Percentiles rank a stretch among this genome's conserved stretches.
These are phyloP conservation scores for Andrena praecox DNA, from an alignment of 2,888 invertebrate species.

Conservation along the genomic window DNA sequence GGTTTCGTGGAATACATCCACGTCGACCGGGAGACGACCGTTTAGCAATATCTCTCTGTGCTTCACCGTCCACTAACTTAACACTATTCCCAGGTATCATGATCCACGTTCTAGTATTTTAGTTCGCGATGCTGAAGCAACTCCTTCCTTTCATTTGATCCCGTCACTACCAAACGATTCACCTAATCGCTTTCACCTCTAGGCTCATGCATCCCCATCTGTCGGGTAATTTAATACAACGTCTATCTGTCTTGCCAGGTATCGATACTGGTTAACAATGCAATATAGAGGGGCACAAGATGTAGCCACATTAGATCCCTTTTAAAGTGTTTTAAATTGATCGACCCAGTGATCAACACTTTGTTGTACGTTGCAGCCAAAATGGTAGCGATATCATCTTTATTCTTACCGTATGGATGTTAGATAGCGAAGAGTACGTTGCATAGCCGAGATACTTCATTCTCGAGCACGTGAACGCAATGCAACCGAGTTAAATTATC, in stretches of 20 bases:
- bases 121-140: neutral
- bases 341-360: neutral
- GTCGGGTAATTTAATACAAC: neutral
- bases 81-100: conserved; percentile 41
- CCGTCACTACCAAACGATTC: neutral
- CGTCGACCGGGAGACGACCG: conserved; percentile 96
- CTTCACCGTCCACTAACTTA: conserved; percentile 81
- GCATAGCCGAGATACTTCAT: neutral
- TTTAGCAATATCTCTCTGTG: conserved; percentile 84
- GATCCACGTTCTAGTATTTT: neutral
- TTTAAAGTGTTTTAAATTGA: conserved; percentile 8
- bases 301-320: neutral
- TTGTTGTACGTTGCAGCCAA: neutral
- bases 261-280: neutral
- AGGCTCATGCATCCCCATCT: neutral
- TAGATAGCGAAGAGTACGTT: neutral
- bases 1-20: conserved; percentile 96
- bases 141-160: neutral
- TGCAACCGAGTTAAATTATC: neutral
- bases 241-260: neutral
- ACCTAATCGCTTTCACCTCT: neutral
- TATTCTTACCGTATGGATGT: neutral
- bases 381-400: conserved; percentile 4
- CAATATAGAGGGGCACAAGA: conserved; percentile 27
- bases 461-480: neutral